A percentile compares a stretch with the other conserved stretches of the same genome.
phyloP scores from a whole-genome alignment of 2,888 invertebrate species.

The Tortrix viridana region DNA sequence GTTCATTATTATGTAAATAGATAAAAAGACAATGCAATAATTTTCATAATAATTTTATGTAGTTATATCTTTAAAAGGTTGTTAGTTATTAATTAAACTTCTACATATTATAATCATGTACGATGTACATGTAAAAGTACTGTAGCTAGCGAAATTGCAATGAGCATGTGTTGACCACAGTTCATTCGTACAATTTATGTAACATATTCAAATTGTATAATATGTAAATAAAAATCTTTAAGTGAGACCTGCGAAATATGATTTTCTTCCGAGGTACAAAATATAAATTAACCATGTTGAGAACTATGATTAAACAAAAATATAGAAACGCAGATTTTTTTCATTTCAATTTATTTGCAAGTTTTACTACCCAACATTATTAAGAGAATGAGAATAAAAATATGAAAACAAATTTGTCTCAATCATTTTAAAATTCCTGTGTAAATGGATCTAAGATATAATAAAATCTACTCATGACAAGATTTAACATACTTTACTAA shows the following conservation, averaged over 20 bases:
- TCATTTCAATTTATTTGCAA: constrained; percentile 48
- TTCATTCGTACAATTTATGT: constrained; percentile 61
- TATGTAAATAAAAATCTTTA: constrained; percentile 81
- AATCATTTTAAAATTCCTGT: no score
- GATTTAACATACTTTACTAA: constrained; percentile 37
- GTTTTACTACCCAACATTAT: constrained; percentile 2
- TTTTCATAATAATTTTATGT: constrained; percentile 76
- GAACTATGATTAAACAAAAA: constrained; percentile 81
- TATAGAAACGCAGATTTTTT: constrained; percentile 58
- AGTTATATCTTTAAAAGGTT: constrained; percentile 66
- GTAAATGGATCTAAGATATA: no score
- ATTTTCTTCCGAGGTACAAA: constrained; percentile 84
- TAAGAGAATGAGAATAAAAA: background rate
- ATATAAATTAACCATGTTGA: constrained; percentile 83
- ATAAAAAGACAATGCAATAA: constrained; percentile 73
- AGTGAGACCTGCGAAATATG: constrained; percentile 81
- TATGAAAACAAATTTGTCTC: no score
- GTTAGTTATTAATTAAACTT: constrained; percentile 65
- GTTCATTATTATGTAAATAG: constrained; percentile 69
- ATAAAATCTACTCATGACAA: constrained; percentile 21
- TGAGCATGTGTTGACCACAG: constrained; percentile 64
- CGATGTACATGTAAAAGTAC: constrained; percentile 78
- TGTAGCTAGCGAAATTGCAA: constrained; percentile 76
- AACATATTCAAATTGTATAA: constrained; percentile 77
- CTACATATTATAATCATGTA: constrained; percentile 66